These are phyloP conservation scores for Rhodeus uyekii DNA, from an alignment of 2,797 vertebrate genomes.

Conservation along the genomic window DNA sequence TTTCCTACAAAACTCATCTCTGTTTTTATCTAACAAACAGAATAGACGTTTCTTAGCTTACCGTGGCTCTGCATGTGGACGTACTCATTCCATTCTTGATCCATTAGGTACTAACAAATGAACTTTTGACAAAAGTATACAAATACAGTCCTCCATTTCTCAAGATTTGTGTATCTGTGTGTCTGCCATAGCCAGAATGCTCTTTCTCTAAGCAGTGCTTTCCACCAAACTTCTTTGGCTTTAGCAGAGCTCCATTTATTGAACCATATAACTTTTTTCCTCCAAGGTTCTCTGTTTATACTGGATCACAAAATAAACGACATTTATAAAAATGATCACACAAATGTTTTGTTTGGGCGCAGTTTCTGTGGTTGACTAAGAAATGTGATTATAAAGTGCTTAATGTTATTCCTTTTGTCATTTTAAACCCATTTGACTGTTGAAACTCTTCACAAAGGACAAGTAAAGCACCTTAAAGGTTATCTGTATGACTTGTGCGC, in stretches of 20 bases:
- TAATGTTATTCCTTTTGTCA: not conserved
- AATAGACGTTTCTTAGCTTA: slow-evolving; percentile 74
- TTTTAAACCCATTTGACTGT: not conserved
- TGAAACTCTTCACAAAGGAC: not conserved
- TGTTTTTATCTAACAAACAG: slow-evolving; percentile 75
- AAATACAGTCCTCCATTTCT: slow-evolving; percentile 44
- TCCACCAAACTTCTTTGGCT: slow-evolving; percentile 44
- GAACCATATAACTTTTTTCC: slow-evolving; percentile 60
- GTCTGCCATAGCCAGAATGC: slow-evolving; percentile 60
- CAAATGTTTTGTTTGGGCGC: slow-evolving; percentile 29
- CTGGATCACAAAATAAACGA: slow-evolving; percentile 78
- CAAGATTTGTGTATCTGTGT: slow-evolving; percentile 68
- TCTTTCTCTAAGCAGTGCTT: slow-evolving; percentile 55
- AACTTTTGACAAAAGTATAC: slow-evolving; percentile 69
- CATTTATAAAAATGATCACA: slow-evolving; percentile 49
- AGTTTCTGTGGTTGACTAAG: not conserved
- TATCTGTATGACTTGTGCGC: not conserved
- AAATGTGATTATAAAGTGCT: not conserved
- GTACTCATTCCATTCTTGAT: slow-evolving; percentile 65
- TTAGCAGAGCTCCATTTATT: slow-evolving; percentile 64
- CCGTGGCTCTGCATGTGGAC: slow-evolving; percentile 77
- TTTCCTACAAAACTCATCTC: slow-evolving; percentile 79
- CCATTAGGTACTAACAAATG: slow-evolving; percentile 68
- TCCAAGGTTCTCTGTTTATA: slow-evolving; percentile 66
- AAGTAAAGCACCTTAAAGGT: not conserved